phyloP scores from a whole-genome alignment of 2,797 vertebrate species.

The Falco novaeseelandiae region DNA sequence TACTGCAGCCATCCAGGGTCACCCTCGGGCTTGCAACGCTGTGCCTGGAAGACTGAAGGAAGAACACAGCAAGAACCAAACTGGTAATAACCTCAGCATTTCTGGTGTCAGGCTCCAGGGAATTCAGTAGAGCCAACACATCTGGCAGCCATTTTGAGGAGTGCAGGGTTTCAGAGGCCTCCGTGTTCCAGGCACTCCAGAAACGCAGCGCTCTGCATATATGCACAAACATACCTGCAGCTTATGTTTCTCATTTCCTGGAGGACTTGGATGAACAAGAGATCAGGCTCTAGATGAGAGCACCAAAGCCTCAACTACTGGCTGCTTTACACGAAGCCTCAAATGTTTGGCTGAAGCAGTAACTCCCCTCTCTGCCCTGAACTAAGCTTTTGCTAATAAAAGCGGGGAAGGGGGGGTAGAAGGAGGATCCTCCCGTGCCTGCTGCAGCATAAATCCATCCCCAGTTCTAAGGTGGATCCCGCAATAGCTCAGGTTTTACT shows the following conservation, averaged over 20 bases:
- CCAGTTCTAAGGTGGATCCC: not conserved
- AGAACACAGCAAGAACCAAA: not conserved
- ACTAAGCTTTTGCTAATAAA: not conserved
- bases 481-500: not conserved
- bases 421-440: not conserved
- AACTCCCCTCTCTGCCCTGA: not conserved
- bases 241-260: constrained; percentile 68
- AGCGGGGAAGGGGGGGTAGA: not conserved
- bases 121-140: constrained; percentile 61
- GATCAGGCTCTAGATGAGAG: constrained; percentile 21
- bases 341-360: not conserved
- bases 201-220: not conserved
- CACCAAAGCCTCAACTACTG: constrained; percentile 20
- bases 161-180: constrained; percentile 61
- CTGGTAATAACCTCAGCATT: constrained; percentile 36
- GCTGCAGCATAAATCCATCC: not conserved
- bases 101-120: constrained; percentile 41
- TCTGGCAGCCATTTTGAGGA: constrained; percentile 75
- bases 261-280: constrained; percentile 53
- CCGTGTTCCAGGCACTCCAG: constrained; percentile 26
- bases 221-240: constrained; percentile 50
- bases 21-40: not conserved
- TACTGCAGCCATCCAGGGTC: not conserved
- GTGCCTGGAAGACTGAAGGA: not conserved
- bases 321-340: not conserved